Percentiles rank a stretch among this genome's conserved stretches.
phyloP scores from a whole-genome alignment of 2,797 vertebrate species.

The Enteromius unitaeniatus region DNA sequence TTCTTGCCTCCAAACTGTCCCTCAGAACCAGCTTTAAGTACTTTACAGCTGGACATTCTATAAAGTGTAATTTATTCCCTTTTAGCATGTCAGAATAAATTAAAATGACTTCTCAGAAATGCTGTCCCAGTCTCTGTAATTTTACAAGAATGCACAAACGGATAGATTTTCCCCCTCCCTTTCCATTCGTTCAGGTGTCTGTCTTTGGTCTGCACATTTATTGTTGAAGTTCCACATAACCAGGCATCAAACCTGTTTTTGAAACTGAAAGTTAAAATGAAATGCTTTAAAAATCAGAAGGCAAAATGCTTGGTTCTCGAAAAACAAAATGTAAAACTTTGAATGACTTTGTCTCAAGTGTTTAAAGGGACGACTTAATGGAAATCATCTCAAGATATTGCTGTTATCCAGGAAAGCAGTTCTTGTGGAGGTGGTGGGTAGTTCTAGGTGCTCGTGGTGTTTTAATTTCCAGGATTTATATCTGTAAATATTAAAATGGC shows the following conservation, averaged over 20 bases:
- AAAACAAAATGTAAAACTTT: neutral
- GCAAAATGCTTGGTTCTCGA: slow-evolving; percentile 1
- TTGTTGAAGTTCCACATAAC: slow-evolving; percentile 37
- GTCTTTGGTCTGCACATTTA: slow-evolving; percentile 37
- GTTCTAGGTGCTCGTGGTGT: slow-evolving; percentile 62
- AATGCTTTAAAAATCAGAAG: neutral
- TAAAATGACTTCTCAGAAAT: slow-evolving; percentile 70
- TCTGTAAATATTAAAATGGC: slow-evolving; percentile 69
- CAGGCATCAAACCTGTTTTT: slow-evolving; percentile 27
- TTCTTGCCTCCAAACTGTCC: slow-evolving; percentile 54
- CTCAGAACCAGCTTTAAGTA: slow-evolving; percentile 80
- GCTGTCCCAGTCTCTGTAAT: slow-evolving; percentile 67
- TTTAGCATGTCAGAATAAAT: slow-evolving; percentile 86
- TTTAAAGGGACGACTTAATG: slow-evolving; percentile 38
- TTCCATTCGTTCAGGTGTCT: slow-evolving; percentile 14
- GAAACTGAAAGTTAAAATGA: slow-evolving; percentile 12
- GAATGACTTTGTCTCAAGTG: slow-evolving; percentile 29
- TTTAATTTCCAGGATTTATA: slow-evolving; percentile 60
- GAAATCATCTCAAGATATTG: slow-evolving; percentile 50
- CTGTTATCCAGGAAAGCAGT: slow-evolving; percentile 54
- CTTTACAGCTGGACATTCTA: slow-evolving; percentile 80
- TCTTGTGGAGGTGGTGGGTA: slow-evolving; percentile 60
- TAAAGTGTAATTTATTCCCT: slow-evolving; percentile 89
- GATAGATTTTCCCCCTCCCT: neutral
- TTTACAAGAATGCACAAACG: slow-evolving; percentile 50